Evolutionary conservation across 2,888 invertebrate species (phyloP), one percentile per base, ranked within the genome.

Genomic region (Omphaloscelis lunosa): DNA sequence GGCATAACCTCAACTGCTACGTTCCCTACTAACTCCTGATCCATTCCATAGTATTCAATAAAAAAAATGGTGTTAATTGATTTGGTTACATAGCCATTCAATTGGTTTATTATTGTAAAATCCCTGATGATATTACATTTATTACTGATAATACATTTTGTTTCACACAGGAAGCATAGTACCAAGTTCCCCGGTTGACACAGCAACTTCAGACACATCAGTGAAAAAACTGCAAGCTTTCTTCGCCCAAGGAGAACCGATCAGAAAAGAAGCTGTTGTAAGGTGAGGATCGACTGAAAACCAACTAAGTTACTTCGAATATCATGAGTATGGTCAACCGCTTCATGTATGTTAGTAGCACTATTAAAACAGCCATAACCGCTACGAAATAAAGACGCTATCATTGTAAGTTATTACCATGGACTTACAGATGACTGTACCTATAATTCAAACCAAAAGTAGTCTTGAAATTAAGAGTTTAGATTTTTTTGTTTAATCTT

Each of bases 191-290:
- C 97, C 97, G 1, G 95, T 96, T 12, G 95, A 95, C 6, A 72
- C 89, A 3, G 91, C 92, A 0, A 91, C 93, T 8, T 94, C 97
- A 11, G 97, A 97, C 71, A 92, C 94, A 0, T 96, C 97, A 12
- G 97, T 98, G 0, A 97, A 97, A 89, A 98, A 97, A 87, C 92
- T 98, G 1, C 98, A 98, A 93, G 98, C 98, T 2, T 98, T 98
- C 92, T 97, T 98, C 87, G 97, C 97, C 20, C 97, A 97, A 89
- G 97, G 97, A 67, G 98, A 98, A 85, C 97, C 97, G 0, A 96
- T 97, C 63, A 97, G 97, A 77, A 97, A 97, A 84, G 97, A 97
- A 89, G 95, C 97, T 1, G 94, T 96, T 5, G 91, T 97, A 11
- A 95, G 96, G 96, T 96, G 89, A 86, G 23, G 1, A 15, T 39